Conservation (phyloP, 1,140 invertebrate genomes). For the Steinernema feltiae region DNA sequence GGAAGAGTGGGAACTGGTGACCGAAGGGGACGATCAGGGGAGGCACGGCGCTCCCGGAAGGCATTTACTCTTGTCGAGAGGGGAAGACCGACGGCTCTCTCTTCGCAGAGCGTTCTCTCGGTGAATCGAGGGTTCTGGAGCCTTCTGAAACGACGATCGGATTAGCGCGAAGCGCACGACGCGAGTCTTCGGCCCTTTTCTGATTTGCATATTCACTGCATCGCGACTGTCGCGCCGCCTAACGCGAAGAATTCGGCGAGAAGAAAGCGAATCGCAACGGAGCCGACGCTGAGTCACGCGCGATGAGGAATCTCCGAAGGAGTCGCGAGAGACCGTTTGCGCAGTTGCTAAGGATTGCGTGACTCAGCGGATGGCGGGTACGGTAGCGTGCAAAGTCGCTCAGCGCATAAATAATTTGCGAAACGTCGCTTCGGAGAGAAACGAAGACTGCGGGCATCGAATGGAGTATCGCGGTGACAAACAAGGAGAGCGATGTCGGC, state of each 20-base stretch:
- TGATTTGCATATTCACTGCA: not conserved
- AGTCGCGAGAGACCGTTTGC: not conserved
- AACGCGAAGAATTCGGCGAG: not conserved
- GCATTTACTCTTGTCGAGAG: conserved; percentile 21
- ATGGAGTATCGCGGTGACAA: not conserved
- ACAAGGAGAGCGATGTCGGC: not conserved
- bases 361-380: not conserved
- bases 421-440: not conserved
- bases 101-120: not conserved
- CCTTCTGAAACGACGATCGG: conserved; percentile 1
- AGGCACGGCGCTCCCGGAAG: conserved; percentile 29
- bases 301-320: not conserved
- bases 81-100: not conserved
- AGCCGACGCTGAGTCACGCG: not conserved
- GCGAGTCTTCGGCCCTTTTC: not conserved
- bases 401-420: not conserved
- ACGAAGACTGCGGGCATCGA: not conserved
- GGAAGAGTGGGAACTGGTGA: not conserved
- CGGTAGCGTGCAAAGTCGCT: not conserved
- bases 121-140: not conserved
- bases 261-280: not conserved
- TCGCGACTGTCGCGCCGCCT: too few relatives aligned
- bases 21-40: conserved; percentile 18
- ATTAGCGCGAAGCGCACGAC: not conserved
- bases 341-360: not conserved